These are phyloP conservation scores for Bembecia ichneumoniformis DNA, from an alignment of 2,888 invertebrate species.

Conservation along the genomic window DNA sequence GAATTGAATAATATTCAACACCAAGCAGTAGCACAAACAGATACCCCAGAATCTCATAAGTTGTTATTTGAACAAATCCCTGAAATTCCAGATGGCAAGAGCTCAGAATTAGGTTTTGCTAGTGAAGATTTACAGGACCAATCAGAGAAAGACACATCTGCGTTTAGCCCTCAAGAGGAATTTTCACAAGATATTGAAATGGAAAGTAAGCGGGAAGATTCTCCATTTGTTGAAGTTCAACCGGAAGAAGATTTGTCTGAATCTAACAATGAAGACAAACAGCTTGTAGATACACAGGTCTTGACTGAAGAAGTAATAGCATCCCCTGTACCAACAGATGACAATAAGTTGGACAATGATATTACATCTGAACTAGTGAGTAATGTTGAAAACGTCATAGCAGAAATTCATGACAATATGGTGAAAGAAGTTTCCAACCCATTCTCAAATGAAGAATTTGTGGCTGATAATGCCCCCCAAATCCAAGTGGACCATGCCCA, in stretches of 20 bases:
- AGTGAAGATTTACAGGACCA: conserved; percentile 50
- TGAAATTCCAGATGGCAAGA: conserved; percentile 65
- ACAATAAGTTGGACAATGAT: conserved; percentile 15
- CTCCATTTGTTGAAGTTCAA: conserved; percentile 26
- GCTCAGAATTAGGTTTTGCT: conserved; percentile 57
- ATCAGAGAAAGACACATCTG: conserved; percentile 41
- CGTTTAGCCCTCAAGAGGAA: conserved; percentile 46
- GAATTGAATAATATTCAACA: conserved; percentile 38
- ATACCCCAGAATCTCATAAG: conserved; percentile 67
- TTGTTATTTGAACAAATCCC: conserved; percentile 65
- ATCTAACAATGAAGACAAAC: not conserved
- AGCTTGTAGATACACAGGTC: conserved; percentile 13
- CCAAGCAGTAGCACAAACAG: conserved; percentile 47
- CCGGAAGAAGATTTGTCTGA: conserved; percentile 3
- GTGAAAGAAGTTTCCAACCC: conserved; percentile 6
- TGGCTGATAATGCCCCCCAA: conserved; percentile 3
- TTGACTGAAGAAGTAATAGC: conserved; percentile 16
- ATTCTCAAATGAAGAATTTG: conserved; percentile 18
- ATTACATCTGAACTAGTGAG: conserved; percentile 22
- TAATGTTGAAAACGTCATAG: conserved; percentile 20
- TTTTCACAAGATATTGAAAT: conserved; percentile 48
- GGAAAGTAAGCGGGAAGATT: conserved; percentile 43
- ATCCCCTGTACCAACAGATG: conserved; percentile 17
- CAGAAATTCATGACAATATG: conserved; percentile 26
- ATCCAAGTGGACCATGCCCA: conserved; percentile 6